Evolutionary conservation across 2,113 vertebrate species (phyloP).

Genomic region (Elachura formosa): DNA sequence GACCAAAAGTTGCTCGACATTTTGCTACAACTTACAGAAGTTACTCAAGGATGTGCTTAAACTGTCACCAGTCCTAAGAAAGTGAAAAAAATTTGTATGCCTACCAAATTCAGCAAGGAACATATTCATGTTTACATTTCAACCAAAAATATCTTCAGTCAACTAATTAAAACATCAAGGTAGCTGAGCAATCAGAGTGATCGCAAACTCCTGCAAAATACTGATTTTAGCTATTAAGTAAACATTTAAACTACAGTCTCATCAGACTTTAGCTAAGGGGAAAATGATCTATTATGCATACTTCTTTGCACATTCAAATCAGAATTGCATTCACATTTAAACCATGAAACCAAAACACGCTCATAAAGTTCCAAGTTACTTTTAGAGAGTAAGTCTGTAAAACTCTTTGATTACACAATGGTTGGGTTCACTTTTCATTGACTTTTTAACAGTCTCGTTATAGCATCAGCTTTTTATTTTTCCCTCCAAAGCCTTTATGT

Average conservation of each 20-base stretch:
- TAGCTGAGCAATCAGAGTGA: neutral
- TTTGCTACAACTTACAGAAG: neutral
- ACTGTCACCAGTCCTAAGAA: neutral
- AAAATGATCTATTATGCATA: neutral
- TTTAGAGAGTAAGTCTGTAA: neutral
- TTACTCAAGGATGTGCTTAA: neutral
- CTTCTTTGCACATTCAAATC: conserved; percentile 17
- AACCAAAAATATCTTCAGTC: neutral
- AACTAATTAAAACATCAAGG: neutral
- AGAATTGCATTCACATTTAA: conserved; percentile 13
- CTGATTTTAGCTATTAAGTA: neutral
- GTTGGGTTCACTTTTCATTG: neutral
- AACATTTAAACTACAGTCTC: neutral
- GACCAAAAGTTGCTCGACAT: neutral
- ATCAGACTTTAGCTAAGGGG: neutral
- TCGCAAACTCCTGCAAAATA: neutral
- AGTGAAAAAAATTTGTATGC: neutral
- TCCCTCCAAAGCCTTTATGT: neutral
- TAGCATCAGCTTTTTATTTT: too few species aligned
- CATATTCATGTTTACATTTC: neutral
- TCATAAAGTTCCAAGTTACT: neutral
- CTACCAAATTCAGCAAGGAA: neutral
- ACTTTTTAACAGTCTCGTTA: neutral
- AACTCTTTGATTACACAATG: neutral
- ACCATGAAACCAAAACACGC: conserved; percentile 11